Base-by-base conservation (phyloP, 2,797 vertebrate genomes). In the Oreortyx pictus region DNA sequence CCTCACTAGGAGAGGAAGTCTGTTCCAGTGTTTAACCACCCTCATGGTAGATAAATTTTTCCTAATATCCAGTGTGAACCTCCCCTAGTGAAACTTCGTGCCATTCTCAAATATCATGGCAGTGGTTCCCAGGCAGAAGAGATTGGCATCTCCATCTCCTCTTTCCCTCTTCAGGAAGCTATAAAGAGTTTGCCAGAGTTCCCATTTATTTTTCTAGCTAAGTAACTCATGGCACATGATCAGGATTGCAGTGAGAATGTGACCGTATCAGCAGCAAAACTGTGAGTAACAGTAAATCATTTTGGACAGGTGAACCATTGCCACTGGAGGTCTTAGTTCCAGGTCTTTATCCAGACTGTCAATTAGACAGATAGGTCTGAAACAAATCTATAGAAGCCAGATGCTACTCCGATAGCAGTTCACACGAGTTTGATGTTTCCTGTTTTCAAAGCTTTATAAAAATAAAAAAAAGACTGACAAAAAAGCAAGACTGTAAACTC, bases 251-350 rank as follows among this genome's bases (percentile, higher is more conserved):
- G 10, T 3, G 3, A 62, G 31, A 81, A 19, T 6, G 18, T 73
- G 39, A 3, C 29, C 11, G 0, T 66, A 31, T 85, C 72, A 90
- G 64, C 78, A 64, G 50, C 72, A 79, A 73, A 90, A 31, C 65
- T 82, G 43, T 43, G 24, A 14, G 52, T 84, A 72, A 84, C 22
- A 43, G 23, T 60, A 64, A 86, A 90, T 79, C 7, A 15, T 12
- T 64, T 86, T 85, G 64, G 74, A 77, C 65, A 79, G 56, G 49
- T 71, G 86, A 94, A 74, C 52, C 35, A 23, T 76, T 64, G 64
- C 77, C 74, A 74, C 52, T 82, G 89, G 84, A 90, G 88, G 82
- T 56, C 4, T 6, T 89, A 85, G 78, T 82, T 90, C 15, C 17
- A 46, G 11, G 74, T 85, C 56, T 77, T 0, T 79, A 85, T 80